Evolutionary conservation across 2,797 vertebrate species (phyloP).

Genomic region (Fistularia tabacaria): DNA sequence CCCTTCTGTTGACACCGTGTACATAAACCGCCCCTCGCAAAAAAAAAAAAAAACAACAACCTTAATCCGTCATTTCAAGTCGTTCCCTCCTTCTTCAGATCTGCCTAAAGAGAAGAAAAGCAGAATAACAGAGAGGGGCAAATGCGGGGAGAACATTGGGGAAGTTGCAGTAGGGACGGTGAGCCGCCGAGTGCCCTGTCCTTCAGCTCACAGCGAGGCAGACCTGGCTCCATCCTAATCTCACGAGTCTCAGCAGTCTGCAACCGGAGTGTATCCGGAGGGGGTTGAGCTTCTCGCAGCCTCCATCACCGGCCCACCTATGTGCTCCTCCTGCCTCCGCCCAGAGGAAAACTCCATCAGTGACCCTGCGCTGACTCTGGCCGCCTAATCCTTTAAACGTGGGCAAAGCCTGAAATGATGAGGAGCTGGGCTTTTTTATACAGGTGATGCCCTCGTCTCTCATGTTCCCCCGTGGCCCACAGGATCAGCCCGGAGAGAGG

Average conservation of each 20-base stretch:
- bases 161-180: slow-evolving; percentile 22
- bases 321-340: slow-evolving; percentile 45
- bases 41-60: slow-evolving; percentile 32
- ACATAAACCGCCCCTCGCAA: slow-evolving; percentile 68
- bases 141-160: slow-evolving; percentile 46
- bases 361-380: slow-evolving; percentile 64
- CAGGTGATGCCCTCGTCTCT: slow-evolving; percentile 58
- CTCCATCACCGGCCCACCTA: slow-evolving; percentile 44
- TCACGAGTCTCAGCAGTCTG: slow-evolving; percentile 67
- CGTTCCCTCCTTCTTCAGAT: slow-evolving; percentile 58
- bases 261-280: slow-evolving; percentile 70
- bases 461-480: slow-evolving; percentile 31
- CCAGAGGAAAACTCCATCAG: slow-evolving; percentile 35
- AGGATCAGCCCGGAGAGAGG: slow-evolving; percentile 40
- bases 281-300: slow-evolving; percentile 44
- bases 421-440: slow-evolving; percentile 51
- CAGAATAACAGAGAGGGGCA: slow-evolving; percentile 51
- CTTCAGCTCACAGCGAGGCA: slow-evolving; percentile 60
- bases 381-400: slow-evolving; percentile 66
- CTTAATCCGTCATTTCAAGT: slow-evolving; percentile 51
- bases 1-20: slow-evolving; percentile 74
- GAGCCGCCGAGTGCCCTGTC: slow-evolving; percentile 38
- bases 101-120: slow-evolving; percentile 22
- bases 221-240: slow-evolving; percentile 69
- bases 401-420: slow-evolving; percentile 69